Conservation (phyloP, 2,797 vertebrate genomes). For the Pipistrellus kuhlii region DNA sequence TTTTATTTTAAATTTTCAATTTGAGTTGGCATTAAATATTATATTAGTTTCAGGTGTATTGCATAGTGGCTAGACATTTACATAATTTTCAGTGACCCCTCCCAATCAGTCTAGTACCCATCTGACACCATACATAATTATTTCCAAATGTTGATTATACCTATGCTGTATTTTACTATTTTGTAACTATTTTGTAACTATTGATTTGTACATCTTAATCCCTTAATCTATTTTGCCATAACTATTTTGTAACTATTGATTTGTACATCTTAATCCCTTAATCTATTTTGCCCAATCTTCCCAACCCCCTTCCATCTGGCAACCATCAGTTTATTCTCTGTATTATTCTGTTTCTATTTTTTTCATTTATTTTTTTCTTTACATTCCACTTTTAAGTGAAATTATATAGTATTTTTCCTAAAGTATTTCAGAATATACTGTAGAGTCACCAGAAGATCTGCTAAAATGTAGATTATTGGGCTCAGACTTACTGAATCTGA, state of each 20-base stretch:
- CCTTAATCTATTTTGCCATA: neutral
- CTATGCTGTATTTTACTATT: neutral
- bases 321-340: neutral
- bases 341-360: neutral
- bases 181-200: neutral
- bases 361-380: neutral
- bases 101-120: neutral
- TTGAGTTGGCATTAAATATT: neutral
- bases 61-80: neutral
- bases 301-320: neutral
- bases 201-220: neutral
- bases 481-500: neutral
- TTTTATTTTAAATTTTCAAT: neutral
- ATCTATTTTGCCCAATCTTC: neutral
- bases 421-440: neutral
- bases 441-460: neutral
- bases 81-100: neutral
- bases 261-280: neutral
- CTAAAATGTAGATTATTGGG: neutral
- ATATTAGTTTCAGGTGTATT: neutral
- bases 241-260: neutral
- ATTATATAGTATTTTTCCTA: neutral
- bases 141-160: neutral
- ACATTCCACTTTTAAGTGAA: neutral
- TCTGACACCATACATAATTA: neutral